Percentiles rank a stretch among this genome's conserved stretches.
phyloP scores from a whole-genome alignment of 2,888 invertebrate genomes.

The Drosophila multiciliata region DNA sequence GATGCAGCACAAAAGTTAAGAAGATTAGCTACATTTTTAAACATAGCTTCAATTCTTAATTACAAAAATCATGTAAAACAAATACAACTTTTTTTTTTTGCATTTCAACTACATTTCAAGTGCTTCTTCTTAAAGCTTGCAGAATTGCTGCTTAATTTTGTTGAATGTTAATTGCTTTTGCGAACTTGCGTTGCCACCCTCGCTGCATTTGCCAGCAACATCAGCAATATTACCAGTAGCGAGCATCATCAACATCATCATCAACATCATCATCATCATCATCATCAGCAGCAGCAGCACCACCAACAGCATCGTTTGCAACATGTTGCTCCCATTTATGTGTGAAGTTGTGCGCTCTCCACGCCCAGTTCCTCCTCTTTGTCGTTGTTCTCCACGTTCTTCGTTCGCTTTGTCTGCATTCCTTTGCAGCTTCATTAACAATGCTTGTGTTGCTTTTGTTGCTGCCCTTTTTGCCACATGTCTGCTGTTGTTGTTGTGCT shows the following conservation, averaged over 20 bases:
- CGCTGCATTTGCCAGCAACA: constrained; percentile 34
- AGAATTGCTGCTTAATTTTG: background rate
- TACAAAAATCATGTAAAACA: background rate
- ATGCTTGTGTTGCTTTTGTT: constrained; percentile 59
- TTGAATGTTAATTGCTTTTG: background rate
- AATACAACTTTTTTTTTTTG: background rate
- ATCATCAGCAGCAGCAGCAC: constrained; percentile 11
- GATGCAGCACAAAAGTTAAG: constrained; percentile 24
- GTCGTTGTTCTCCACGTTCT: constrained; percentile 38
- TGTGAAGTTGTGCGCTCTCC: constrained; percentile 68
- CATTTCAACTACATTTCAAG: background rate
- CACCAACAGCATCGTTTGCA: constrained; percentile 48
- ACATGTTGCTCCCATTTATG: constrained; percentile 79
- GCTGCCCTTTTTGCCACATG: constrained; percentile 77
- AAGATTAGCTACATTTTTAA: background rate
- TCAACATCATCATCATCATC: background rate
- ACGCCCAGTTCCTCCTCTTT: constrained; percentile 62
- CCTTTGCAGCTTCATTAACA: constrained; percentile 79
- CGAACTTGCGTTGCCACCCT: constrained; percentile 31
- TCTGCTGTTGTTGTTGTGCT: constrained; percentile 52
- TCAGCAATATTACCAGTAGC: constrained; percentile 17
- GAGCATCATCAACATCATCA: constrained; percentile 52
- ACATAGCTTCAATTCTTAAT: background rate
- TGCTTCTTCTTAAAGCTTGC: background rate
- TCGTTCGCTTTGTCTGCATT: constrained; percentile 58